These are phyloP conservation scores for Hybognathus amarus DNA, from an alignment of 2,797 vertebrate genomes.

Conservation along the genomic window DNA sequence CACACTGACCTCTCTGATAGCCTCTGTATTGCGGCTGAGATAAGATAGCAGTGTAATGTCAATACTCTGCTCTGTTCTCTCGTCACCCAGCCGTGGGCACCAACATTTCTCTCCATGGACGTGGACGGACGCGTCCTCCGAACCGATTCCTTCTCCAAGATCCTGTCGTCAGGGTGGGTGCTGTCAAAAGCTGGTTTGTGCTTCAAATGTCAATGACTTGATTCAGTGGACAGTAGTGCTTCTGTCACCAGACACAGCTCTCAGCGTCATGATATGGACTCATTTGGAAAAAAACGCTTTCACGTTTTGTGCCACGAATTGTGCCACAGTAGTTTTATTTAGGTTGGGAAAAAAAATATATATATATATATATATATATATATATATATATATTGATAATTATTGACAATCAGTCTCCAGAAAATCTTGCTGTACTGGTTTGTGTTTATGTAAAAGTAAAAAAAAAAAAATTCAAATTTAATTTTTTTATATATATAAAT, in stretches of 20 bases:
- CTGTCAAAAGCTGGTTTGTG: background rate
- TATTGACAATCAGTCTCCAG: too few species aligned
- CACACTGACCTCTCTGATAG: constrained; percentile 42
- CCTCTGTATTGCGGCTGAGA: constrained; percentile 23
- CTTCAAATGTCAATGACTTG: background rate
- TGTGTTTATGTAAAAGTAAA: too few species aligned
- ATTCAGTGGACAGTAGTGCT: background rate
- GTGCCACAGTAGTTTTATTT: too few species aligned
- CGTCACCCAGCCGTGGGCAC: constrained; percentile 74
- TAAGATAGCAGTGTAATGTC: constrained; percentile 14
- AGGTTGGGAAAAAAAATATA: too few species aligned
- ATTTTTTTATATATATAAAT: too few species aligned
- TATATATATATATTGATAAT: too few species aligned
- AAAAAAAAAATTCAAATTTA: too few species aligned
- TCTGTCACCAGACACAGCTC: background rate
- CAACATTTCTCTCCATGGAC: constrained; percentile 85
- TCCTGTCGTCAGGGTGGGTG: constrained; percentile 84
- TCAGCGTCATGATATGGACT: background rate
- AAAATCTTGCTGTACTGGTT: too few species aligned
- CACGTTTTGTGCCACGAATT: too few species aligned
- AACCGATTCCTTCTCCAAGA: constrained; percentile 85
- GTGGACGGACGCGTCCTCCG: constrained; percentile 81
- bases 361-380: too few species aligned
- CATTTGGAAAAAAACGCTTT: too few species aligned
- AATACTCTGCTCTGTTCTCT: background rate